Conservation (phyloP, 2,888 invertebrate genomes). For the Drosophila koepferae region DNA sequence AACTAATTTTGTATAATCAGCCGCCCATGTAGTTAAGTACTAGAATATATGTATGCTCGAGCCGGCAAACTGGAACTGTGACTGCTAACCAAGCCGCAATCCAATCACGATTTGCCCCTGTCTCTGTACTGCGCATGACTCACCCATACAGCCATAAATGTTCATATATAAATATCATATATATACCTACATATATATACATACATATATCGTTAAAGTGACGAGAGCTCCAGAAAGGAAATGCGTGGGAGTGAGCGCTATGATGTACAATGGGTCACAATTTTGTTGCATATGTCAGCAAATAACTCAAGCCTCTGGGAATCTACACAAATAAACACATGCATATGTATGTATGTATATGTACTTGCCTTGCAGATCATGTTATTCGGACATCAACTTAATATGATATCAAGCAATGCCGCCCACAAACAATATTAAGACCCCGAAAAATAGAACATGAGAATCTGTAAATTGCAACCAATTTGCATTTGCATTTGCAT, state of each 20-base stretch:
- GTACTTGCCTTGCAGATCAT: neutral
- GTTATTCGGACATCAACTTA: slow-evolving; percentile 25
- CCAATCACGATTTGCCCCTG: slow-evolving; percentile 7
- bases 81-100: slow-evolving; percentile 52
- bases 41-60: slow-evolving; percentile 19
- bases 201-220: neutral
- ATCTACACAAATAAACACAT: neutral
- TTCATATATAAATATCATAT: neutral
- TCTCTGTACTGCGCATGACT: slow-evolving; percentile 56
- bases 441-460: neutral
- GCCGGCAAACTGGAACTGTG: slow-evolving; percentile 58
- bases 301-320: neutral
- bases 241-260: slow-evolving; percentile 8
- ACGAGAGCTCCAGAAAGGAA: slow-evolving; percentile 15
- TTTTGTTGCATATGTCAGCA: neutral
- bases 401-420: slow-evolving; percentile 21
- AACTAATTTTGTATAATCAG: slow-evolving; percentile 17
- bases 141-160: slow-evolving; percentile 21
- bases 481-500: slow-evolving; percentile 1
- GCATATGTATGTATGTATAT: neutral
- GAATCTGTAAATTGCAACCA: neutral
- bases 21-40: slow-evolving; percentile 33
- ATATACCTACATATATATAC: neutral
- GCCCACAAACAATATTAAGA: slow-evolving; percentile 10
- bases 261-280: slow-evolving; percentile 18